Conservation (phyloP, 1,140 invertebrate species). For the Glossosoma conforme region DNA sequence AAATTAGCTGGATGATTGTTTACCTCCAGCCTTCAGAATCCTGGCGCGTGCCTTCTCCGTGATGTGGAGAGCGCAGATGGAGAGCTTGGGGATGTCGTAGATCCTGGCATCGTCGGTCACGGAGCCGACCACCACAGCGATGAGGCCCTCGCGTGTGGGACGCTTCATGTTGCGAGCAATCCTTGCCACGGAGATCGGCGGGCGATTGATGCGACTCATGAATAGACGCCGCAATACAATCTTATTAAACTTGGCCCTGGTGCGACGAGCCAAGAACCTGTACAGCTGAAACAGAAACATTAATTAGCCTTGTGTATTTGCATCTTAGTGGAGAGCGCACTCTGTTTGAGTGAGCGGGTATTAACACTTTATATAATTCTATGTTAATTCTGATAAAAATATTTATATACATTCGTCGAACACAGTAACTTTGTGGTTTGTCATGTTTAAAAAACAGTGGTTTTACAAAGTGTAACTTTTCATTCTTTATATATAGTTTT, state of each 20-base stretch:
- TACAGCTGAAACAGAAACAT: conserved; percentile 74
- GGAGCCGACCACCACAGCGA: conserved; percentile 91
- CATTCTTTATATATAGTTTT: too few species aligned
- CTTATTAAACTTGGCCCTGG: conserved; percentile 93
- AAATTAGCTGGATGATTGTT: too few species aligned
- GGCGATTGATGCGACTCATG: conserved; percentile 94
- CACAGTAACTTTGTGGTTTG: too few species aligned
- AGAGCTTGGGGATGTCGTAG: conserved; percentile 87
- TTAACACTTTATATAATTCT: too few species aligned
- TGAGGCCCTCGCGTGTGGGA: conserved; percentile 74
- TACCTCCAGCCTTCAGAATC: conserved; percentile 90
- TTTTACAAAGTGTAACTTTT: too few species aligned
- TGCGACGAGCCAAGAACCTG: conserved; percentile 92
- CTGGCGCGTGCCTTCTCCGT: conserved; percentile 91
- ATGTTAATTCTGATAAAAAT: too few species aligned
- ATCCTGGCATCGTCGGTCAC: conserved; percentile 95
- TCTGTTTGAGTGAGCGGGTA: too few species aligned
- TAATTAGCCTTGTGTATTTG: background rate
- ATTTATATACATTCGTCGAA: too few species aligned
- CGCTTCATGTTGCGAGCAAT: conserved; percentile 85
- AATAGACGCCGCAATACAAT: conserved; percentile 92
- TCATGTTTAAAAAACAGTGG: too few species aligned
- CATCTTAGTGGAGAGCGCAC: too few species aligned
- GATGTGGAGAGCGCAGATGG: conserved; percentile 87
- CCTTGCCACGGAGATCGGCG: conserved; percentile 88